These are phyloP conservation scores for Torymus aiolomorphi DNA, from an alignment of 2,888 invertebrate genomes.

Conservation along the genomic window DNA sequence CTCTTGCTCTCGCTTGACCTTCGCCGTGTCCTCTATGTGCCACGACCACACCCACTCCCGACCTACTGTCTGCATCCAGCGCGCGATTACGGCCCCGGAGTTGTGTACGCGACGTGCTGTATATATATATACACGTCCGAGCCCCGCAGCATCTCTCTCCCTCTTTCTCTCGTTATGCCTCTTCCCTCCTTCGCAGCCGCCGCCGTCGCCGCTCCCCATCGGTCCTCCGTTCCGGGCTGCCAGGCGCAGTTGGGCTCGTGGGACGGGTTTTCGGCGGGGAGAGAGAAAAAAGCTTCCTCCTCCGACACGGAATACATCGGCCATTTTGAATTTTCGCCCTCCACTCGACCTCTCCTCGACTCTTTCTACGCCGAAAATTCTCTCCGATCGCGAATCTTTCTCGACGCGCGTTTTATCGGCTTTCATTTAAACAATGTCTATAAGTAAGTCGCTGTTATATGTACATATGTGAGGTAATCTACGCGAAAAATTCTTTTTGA, in stretches of 20 bases:
- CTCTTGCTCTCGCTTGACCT: constrained; percentile 60
- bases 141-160: background rate
- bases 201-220: background rate
- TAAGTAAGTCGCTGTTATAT: no score
- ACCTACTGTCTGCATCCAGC: constrained; percentile 41
- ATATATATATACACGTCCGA: no score
- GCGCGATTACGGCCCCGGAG: constrained; percentile 32
- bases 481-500: no score
- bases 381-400: no score
- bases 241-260: no score
- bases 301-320: background rate
- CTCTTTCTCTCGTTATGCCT: constrained; percentile 5
- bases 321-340: constrained; percentile 44
- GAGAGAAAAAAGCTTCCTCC: constrained; percentile 21
- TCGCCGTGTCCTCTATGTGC: constrained; percentile 63
- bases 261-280: constrained; percentile 2
- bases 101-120: no score
- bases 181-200: constrained; percentile 12
- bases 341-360: no score
- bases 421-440: no score
- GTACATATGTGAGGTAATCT: no score
- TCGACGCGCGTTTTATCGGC: no score
- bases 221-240: no score
- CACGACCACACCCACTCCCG: constrained; percentile 64
- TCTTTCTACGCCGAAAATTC: background rate